Conservation (phyloP, 2,113 vertebrate genomes). For the Ictalurus furcatus region DNA sequence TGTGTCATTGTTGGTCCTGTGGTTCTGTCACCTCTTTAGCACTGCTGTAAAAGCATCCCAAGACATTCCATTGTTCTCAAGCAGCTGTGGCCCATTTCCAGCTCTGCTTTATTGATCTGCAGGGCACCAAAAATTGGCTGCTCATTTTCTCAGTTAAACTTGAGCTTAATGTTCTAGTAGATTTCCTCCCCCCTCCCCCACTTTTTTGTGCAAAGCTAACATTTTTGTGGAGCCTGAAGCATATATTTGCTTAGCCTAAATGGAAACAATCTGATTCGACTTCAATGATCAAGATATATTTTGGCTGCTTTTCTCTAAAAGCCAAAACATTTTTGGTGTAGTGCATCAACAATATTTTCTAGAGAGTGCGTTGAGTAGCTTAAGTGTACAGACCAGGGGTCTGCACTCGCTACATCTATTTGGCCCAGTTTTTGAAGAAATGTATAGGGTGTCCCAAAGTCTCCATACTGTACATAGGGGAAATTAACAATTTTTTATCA, state of each 20-base stretch:
- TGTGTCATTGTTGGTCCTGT: conserved; percentile 34
- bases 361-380: background rate
- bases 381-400: background rate
- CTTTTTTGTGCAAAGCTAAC: background rate
- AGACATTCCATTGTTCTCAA: conserved; percentile 33
- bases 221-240: background rate
- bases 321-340: background rate
- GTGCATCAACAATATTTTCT: background rate
- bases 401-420: background rate
- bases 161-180: background rate
- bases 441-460: no score
- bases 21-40: conserved; percentile 26
- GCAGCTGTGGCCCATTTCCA: conserved; percentile 27
- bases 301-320: background rate
- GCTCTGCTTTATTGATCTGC: conserved; percentile 30
- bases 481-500: no score
- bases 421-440: background rate
- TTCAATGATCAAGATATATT: background rate
- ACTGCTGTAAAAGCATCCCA: conserved; percentile 41
- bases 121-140: background rate
- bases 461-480: no score
- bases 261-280: background rate
- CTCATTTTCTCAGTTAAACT: background rate
- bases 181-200: background rate
- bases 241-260: background rate